Conservation (phyloP, 1,140 invertebrate genomes). For the Trachymyrmex cornetzi region DNA sequence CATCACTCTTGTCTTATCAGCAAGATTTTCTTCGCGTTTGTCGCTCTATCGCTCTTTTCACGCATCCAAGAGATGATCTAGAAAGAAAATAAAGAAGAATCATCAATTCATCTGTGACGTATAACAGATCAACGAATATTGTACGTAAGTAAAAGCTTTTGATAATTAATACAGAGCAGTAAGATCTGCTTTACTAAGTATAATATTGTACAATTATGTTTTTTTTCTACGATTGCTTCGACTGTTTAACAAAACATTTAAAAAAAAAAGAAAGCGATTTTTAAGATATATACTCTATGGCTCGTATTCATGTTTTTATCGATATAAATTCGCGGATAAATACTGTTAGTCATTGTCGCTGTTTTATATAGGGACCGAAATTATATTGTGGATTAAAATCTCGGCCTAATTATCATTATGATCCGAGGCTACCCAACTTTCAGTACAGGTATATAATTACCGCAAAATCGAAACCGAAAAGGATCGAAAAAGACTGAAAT, state of each 20-base stretch:
- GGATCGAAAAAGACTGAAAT: no score
- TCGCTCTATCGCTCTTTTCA: constrained; percentile 28
- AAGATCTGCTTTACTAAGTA: background rate
- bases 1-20: constrained; percentile 48
- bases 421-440: no score
- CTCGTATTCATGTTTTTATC: no score
- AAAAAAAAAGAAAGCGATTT: background rate
- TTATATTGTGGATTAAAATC: no score
- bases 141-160: background rate
- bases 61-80: constrained; percentile 58
- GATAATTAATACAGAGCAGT: background rate
- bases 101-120: constrained; percentile 36
- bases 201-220: background rate
- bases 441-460: no score
- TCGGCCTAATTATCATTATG: no score
- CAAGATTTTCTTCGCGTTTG: constrained; percentile 32
- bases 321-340: no score
- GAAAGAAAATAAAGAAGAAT: constrained; percentile 57
- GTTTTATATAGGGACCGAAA: no score
- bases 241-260: background rate
- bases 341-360: no score
- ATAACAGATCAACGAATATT: background rate
- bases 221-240: background rate
- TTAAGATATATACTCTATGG: background rate
- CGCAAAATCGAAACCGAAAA: no score